These are phyloP conservation scores for Clitarchus hookeri DNA, from an alignment of 2,888 invertebrate genomes.

Conservation along the genomic window DNA sequence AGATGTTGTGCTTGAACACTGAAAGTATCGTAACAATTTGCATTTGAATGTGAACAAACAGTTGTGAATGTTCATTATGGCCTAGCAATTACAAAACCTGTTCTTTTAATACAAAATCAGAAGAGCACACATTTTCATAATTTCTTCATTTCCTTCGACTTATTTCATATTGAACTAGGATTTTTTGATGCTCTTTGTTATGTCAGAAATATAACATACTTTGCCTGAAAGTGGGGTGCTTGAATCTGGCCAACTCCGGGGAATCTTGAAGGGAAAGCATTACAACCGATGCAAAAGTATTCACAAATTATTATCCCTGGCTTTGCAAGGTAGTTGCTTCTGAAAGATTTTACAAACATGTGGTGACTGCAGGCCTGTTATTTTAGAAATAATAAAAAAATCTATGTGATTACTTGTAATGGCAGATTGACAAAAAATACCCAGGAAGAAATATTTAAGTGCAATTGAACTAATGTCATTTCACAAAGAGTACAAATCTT, in stretches of 20 bases:
- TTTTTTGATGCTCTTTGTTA: constrained; percentile 10
- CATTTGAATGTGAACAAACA: constrained; percentile 20
- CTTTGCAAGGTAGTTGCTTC: not conserved
- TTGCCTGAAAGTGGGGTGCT: constrained; percentile 6
- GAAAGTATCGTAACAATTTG: constrained; percentile 9
- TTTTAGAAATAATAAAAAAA: not conserved
- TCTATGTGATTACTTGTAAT: not conserved
- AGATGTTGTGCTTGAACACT: not conserved
- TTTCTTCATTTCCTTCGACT: not conserved
- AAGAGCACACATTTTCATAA: not conserved
- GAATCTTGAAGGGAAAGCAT: constrained; percentile 10
- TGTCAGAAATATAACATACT: not conserved
- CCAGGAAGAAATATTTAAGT: not conserved
- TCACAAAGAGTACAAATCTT: not conserved
- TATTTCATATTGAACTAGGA: constrained; percentile 6
- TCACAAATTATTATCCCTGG: not conserved
- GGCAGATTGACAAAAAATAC: constrained; percentile 19
- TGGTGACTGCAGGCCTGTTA: not conserved
- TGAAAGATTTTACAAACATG: not conserved
- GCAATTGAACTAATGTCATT: not conserved
- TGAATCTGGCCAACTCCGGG: not conserved
- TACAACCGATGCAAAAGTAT: not conserved
- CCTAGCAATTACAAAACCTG: constrained; percentile 10
- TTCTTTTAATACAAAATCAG: constrained; percentile 16
- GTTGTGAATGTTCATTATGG: not conserved